A percentile compares a stretch with the other conserved stretches of the same genome.
Conservation (phyloP, 2,797 vertebrate genomes). For the Capromys pilorides region DNA sequence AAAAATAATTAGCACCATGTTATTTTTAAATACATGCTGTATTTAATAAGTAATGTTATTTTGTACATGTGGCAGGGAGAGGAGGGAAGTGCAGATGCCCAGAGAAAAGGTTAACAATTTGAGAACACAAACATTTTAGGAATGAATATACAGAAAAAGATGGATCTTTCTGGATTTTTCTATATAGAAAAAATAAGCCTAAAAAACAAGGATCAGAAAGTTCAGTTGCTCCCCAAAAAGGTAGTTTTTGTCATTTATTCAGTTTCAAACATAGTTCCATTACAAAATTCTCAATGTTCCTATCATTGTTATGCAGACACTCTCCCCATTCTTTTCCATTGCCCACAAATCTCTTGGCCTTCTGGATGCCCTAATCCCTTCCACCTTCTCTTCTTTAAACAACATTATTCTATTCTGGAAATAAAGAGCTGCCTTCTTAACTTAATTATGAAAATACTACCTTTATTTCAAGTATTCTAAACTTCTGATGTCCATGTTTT, state of each 20-base stretch:
- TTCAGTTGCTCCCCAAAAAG: not conserved
- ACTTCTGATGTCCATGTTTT: not conserved
- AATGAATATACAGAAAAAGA: not conserved
- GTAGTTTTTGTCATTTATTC: not conserved
- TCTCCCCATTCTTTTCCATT: not conserved
- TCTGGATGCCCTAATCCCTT: not conserved
- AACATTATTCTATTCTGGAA: not conserved
- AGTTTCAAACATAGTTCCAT: not conserved
- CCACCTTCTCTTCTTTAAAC: not conserved
- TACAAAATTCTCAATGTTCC: not conserved
- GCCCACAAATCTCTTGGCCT: not conserved
- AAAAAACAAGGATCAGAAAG: constrained; percentile 7
- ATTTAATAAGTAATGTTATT: too few relatives aligned
- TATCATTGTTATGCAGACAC: not conserved
- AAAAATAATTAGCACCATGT: not conserved
- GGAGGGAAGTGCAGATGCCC: not conserved
- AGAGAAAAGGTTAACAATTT: not conserved
- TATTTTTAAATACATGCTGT: not conserved
- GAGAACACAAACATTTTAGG: not conserved
- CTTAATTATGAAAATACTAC: not conserved
- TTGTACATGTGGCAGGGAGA: not conserved
- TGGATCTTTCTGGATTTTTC: not conserved
- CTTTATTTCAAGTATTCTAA: constrained; percentile 17
- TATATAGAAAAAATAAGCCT: not conserved
- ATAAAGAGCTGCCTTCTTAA: not conserved